These are phyloP conservation scores for Melanogrammus aeglefinus DNA, from an alignment of 2,797 vertebrate genomes.

Conservation along the genomic window DNA sequence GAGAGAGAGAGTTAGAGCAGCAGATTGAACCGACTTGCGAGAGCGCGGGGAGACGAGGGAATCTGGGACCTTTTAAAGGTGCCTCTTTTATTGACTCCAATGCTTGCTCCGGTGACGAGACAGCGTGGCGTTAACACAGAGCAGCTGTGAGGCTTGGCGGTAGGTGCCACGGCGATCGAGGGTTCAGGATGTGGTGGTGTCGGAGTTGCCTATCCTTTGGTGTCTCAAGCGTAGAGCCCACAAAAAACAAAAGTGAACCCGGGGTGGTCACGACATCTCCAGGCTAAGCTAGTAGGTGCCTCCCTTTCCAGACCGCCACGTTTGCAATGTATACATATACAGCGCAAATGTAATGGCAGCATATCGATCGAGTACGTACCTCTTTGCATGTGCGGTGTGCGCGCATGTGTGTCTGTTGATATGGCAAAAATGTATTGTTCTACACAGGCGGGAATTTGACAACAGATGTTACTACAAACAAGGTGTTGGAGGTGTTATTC, in stretches of 20 bases:
- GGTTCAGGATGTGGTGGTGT: constrained; percentile 26
- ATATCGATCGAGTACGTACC: neutral
- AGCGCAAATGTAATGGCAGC: neutral
- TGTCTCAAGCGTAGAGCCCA: neutral
- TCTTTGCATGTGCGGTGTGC: neutral
- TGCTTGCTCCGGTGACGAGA: constrained; percentile 36
- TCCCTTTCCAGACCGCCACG: neutral
- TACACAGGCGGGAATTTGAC: neutral
- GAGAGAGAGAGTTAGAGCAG: neutral
- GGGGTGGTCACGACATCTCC: constrained; percentile 15
- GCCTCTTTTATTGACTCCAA: constrained; percentile 34
- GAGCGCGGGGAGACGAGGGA: constrained; percentile 20
- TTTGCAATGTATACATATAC: neutral
- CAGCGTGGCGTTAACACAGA: constrained; percentile 8
- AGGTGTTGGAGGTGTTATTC: neutral
- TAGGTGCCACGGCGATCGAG: constrained; percentile 31
- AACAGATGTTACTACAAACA: neutral
- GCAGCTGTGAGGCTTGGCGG: constrained; percentile 30
- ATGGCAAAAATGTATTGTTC: neutral
- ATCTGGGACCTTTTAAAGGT: constrained; percentile 46
- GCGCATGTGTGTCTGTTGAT: neutral
- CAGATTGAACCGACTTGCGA: neutral
- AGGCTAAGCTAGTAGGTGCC: neutral
- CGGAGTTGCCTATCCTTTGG: constrained; percentile 7
- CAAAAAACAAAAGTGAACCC: neutral